Percentiles rank a stretch among this genome's conserved stretches.
phyloP scores from a whole-genome alignment of 2,888 invertebrate genomes.

The Neocrepidodera transversa region DNA sequence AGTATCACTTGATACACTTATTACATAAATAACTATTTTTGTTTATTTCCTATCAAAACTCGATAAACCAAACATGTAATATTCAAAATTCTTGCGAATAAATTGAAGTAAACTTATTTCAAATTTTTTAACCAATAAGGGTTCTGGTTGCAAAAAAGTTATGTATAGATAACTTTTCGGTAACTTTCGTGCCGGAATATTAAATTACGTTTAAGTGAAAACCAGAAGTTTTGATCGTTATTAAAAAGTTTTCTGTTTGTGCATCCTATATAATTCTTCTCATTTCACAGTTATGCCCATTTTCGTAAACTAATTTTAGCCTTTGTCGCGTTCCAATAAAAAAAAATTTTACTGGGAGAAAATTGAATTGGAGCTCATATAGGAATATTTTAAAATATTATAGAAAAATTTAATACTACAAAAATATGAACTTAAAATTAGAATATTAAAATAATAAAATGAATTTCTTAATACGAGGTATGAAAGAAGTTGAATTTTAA shows the following conservation, averaged over 20 bases:
- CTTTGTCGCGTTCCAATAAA: neutral
- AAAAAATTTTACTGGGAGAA: neutral
- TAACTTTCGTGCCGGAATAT: conserved; percentile 27
- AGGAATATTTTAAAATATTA: no score
- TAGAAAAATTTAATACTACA: no score
- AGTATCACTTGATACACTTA: no score
- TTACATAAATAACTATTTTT: no score
- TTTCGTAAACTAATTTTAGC: conserved; percentile 16
- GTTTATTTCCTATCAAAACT: no score
- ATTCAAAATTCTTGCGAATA: neutral
- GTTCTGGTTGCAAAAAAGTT: conserved; percentile 24
- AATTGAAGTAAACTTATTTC: conserved; percentile 21
- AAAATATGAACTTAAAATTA: no score
- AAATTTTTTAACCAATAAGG: conserved; percentile 27
- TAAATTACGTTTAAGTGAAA: conserved; percentile 38
- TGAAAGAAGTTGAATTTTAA: no score
- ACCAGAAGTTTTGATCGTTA: conserved; percentile 37
- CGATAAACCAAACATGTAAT: neutral
- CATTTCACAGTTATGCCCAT: conserved; percentile 28
- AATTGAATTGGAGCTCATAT: neutral
- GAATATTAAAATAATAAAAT: no score
- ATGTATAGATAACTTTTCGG: conserved; percentile 32
- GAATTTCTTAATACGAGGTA: no score
- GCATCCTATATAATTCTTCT: conserved; percentile 31
- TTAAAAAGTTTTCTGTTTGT: conserved; percentile 42